Conservation (phyloP, 2,113 vertebrate genomes). For the Rhinoptilus africanus region DNA sequence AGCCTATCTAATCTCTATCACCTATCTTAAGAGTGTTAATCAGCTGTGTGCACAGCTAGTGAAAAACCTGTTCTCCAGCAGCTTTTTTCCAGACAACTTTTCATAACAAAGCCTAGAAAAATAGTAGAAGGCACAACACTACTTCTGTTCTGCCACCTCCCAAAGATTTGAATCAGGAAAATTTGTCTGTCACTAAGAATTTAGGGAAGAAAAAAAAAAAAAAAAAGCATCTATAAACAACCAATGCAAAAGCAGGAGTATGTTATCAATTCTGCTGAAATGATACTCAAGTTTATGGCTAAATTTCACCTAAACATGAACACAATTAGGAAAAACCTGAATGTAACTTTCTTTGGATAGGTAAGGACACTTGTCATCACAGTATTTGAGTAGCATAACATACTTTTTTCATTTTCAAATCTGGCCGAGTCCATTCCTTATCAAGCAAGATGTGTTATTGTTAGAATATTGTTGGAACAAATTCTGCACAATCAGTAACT, state of each 20-base stretch:
- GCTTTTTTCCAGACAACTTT: not conserved
- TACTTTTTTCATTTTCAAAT: not conserved
- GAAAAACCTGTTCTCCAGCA: not conserved
- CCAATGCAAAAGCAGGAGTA: not conserved
- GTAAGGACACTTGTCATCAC: not conserved
- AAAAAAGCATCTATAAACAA: not conserved
- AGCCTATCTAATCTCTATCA: not conserved
- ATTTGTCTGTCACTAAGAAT: not conserved
- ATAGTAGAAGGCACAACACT: not conserved
- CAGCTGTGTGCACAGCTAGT: not conserved
- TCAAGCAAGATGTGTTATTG: not conserved
- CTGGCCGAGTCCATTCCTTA: not conserved
- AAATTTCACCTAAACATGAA: not conserved
- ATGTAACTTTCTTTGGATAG: not conserved
- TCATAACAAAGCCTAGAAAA: not conserved
- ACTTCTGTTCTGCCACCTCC: not conserved
- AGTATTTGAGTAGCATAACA: not conserved
- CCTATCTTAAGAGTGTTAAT: not conserved
- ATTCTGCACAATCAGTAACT: not conserved
- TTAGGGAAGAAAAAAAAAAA: not conserved
- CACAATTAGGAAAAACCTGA: not conserved
- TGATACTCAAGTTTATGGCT: not conserved
- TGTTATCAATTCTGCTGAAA: not conserved
- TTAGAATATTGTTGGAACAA: not conserved
- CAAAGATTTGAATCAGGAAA: not conserved